Evolutionary conservation across 2,888 invertebrate species (phyloP).

Genomic region (Xylota sylvarum): DNA sequence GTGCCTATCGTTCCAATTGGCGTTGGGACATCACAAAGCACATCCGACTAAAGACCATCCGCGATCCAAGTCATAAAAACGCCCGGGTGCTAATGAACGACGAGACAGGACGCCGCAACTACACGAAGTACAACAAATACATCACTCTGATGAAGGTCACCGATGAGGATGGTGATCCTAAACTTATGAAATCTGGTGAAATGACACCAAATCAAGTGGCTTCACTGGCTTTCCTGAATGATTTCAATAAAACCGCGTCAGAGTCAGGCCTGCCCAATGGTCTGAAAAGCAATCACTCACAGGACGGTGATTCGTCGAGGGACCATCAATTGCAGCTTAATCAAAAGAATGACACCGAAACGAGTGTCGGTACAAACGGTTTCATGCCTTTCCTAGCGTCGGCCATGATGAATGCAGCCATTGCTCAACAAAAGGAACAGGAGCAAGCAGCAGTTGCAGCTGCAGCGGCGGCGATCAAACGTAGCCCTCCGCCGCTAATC

Average conservation of each 20-base stretch:
- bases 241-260: slow-evolving; percentile 83
- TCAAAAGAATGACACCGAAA: slow-evolving; percentile 76
- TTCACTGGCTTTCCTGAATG: slow-evolving; percentile 86
- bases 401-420: slow-evolving; percentile 82
- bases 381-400: slow-evolving; percentile 82
- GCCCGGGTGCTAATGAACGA: slow-evolving; percentile 95
- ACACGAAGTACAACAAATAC: slow-evolving; percentile 96
- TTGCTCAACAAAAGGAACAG: slow-evolving; percentile 82
- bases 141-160: slow-evolving; percentile 89
- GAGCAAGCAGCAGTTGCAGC: slow-evolving; percentile 83
- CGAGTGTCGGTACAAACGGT: slow-evolving; percentile 71
- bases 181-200: slow-evolving; percentile 85
- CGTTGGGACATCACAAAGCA: slow-evolving; percentile 98
- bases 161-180: slow-evolving; percentile 85
- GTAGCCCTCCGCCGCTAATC: slow-evolving; percentile 86
- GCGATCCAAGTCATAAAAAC: slow-evolving; percentile 92
- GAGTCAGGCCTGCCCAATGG: slow-evolving; percentile 78
- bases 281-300: slow-evolving; percentile 81
- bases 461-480: slow-evolving; percentile 80
- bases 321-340: slow-evolving; percentile 74
- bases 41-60: slow-evolving; percentile 94
- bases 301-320: slow-evolving; percentile 79
- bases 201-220: slow-evolving; percentile 85
- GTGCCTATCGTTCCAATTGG: slow-evolving; percentile 98
- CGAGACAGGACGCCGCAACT: slow-evolving; percentile 95